A percentile compares a stretch with the other conserved stretches of the same genome.
Conservation (phyloP, 2,888 invertebrate species). For the Platyscelio sp. region DNA sequence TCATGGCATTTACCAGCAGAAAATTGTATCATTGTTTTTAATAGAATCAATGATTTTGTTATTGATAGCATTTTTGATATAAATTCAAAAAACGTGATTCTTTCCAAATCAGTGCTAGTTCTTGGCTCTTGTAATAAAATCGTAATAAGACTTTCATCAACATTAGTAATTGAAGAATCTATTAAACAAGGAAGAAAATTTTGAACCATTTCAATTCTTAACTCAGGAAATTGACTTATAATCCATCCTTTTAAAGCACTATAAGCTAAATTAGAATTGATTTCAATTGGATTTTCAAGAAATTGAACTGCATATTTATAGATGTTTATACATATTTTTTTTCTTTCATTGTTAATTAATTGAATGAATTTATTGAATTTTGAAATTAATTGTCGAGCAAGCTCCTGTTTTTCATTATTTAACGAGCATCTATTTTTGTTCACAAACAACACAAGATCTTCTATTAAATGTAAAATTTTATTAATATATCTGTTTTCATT, state of each 20-base stretch:
- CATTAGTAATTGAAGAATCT: constrained; percentile 56
- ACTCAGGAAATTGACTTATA: constrained; percentile 75
- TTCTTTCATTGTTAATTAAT: constrained; percentile 70
- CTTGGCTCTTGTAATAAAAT: background rate
- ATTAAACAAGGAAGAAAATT: constrained; percentile 79
- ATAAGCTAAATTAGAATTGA: constrained; percentile 43
- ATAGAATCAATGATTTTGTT: background rate
- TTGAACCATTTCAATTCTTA: constrained; percentile 76
- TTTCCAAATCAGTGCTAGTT: background rate
- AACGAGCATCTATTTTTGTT: constrained; percentile 73
- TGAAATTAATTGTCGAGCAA: constrained; percentile 75
- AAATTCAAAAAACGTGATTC: no score
- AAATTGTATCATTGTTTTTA: no score
- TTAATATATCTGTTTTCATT: constrained; percentile 71
- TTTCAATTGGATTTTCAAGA: constrained; percentile 74
- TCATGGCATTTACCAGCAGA: no score
- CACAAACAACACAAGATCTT: constrained; percentile 78
- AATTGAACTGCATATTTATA: constrained; percentile 77
- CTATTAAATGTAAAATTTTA: constrained; percentile 77
- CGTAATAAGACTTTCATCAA: background rate
- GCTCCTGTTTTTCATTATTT: constrained; percentile 61
- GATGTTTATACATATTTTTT: constrained; percentile 77
- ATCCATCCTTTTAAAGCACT: constrained; percentile 79
- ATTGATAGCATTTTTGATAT: no score
- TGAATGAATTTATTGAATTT: constrained; percentile 71